These are phyloP conservation scores for Cyaniris semiargus DNA, from an alignment of 2,888 invertebrate species.

Conservation along the genomic window DNA sequence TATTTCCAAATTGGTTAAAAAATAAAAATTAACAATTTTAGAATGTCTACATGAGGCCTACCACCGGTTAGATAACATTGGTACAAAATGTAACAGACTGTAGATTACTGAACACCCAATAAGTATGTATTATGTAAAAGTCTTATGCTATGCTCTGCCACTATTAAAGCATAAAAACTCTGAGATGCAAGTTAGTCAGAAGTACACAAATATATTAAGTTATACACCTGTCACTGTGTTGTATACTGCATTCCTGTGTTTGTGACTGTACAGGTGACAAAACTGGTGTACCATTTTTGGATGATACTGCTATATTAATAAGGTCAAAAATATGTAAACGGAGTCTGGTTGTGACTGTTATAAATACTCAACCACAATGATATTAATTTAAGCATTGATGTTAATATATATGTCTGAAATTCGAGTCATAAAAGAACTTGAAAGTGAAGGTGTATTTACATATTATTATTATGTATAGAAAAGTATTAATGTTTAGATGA, in stretches of 20 bases:
- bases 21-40: no score
- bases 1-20: no score
- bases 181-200: background rate
- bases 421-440: no score
- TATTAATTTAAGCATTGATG: background rate
- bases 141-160: background rate
- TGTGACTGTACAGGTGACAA: background rate
- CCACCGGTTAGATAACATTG: background rate
- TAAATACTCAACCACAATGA: background rate
- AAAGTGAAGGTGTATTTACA: background rate
- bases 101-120: background rate
- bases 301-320: background rate
- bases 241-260: background rate
- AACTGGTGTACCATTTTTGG: background rate
- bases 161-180: background rate
- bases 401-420: no score
- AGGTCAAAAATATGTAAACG: background rate
- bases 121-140: background rate
- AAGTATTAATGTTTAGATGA: no score
- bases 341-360: background rate
- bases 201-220: background rate
- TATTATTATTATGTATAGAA: no score
- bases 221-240: background rate
- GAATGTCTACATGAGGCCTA: no score
- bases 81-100: background rate